Base-by-base conservation (phyloP, 2,113 vertebrate species). In the Chrysemys picta region DNA sequence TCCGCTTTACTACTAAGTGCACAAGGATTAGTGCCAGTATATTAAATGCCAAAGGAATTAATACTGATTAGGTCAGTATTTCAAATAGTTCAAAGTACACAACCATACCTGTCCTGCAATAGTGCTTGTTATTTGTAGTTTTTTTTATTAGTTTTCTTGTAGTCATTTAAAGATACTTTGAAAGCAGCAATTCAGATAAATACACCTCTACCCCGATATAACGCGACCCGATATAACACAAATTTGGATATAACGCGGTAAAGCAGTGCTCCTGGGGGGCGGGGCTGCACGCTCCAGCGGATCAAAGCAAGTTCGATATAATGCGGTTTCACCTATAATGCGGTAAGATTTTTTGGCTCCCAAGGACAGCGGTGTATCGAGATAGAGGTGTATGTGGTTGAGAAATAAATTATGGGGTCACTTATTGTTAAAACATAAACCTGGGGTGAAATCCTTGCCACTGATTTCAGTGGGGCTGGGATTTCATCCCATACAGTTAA, bases 81-180 rank as follows among this genome's bases (percentile, higher is more conserved):
- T 95, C 80, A 79, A 13, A 56, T 0, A 89, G 87, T 82, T 59
- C 1, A 12, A 85, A 94, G 88, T 45, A 82, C 59, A 91, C 54
- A 31, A 57, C 31, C 82, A 87, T 81, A 78, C 53, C 89, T 42
- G 91, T 96, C 96, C 95, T 95, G 90, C 79, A 62, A 47, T 93
- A 88, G 81, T 78, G 86, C 31, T 75, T 0, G 22, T 88, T 92
- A 89, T 87, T 86, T 87, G 62, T 21, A 38, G 25, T 21, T 50
- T 76, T 76, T 78, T 92, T 52, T 49, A 8, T 53, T 86, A 31
- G 53, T 31, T 25, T 72, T 88, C 85, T 88, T 38, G 3, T 47
- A 94, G 81, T 21, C 53, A 10, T 90, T 35, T 17, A 5, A 42
- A 75, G 72, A 45, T 45, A 24, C 72, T 75, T 13, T 42, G 87